phyloP scores from a whole-genome alignment of 2,113 vertebrate species.

The Felis chaus region DNA sequence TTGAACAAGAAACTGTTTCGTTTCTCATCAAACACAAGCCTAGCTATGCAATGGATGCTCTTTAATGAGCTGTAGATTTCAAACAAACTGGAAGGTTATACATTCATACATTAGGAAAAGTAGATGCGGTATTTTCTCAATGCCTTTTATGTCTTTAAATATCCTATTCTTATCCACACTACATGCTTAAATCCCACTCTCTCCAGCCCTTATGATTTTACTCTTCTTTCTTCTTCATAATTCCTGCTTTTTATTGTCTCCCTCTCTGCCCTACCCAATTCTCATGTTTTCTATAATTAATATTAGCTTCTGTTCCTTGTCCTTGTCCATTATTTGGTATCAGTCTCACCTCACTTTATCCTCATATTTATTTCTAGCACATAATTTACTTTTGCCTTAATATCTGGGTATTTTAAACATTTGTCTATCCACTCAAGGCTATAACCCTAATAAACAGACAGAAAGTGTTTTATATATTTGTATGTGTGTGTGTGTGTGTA shows the following conservation, averaged over 20 bases:
- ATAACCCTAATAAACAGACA: not conserved
- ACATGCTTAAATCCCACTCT: not conserved
- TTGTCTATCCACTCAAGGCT: not conserved
- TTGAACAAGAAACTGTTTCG: constrained; percentile 26
- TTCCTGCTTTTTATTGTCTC: not conserved
- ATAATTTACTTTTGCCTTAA: not conserved
- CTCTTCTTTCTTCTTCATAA: not conserved
- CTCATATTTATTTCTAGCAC: not conserved
- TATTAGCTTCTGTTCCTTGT: not conserved
- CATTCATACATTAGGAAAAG: not conserved
- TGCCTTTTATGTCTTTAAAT: not conserved
- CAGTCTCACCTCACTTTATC: not conserved
- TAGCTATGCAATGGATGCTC: not conserved
- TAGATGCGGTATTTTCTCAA: not conserved
- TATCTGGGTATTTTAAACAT: not conserved
- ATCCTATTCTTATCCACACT: not conserved
- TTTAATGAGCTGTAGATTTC: not conserved
- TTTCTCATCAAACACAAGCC: not conserved
- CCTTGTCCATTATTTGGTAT: not conserved
- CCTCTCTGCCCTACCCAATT: rapidly evolving
- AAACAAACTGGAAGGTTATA: not conserved
- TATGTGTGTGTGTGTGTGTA: too few species aligned
- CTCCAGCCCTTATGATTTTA: not conserved
- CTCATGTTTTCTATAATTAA: not conserved
- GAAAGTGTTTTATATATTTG: not conserved